Evolutionary conservation across 2,113 vertebrate species (phyloP).

Genomic region (Paramisgurnus dabryanus): DNA sequence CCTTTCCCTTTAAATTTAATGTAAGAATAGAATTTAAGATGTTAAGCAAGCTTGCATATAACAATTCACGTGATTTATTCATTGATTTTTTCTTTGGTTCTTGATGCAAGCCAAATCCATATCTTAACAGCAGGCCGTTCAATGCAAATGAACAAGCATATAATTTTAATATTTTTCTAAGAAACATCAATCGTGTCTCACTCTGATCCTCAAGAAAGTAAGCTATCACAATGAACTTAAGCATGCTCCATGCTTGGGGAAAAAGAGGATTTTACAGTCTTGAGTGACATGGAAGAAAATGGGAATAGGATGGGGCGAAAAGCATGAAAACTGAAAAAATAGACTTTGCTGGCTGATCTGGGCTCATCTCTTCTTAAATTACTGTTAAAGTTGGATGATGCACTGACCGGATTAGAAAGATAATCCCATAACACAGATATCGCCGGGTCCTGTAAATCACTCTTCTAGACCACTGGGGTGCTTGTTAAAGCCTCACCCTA

Average conservation of each 20-base stretch:
- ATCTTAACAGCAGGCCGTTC: not conserved
- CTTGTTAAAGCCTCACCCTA: not conserved
- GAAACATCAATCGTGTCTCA: slow-evolving; percentile 14
- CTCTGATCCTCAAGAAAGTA: slow-evolving; percentile 7
- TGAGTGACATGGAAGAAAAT: slow-evolving; percentile 23
- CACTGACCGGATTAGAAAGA: slow-evolving; percentile 54
- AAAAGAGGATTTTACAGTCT: not conserved
- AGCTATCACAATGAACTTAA: slow-evolving; percentile 14
- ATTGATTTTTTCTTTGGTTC: no score
- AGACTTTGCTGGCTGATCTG: slow-evolving; percentile 45
- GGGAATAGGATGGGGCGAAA: slow-evolving; percentile 9
- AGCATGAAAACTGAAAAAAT: slow-evolving; percentile 4
- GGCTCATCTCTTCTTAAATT: slow-evolving; percentile 52
- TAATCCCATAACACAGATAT: slow-evolving; percentile 60
- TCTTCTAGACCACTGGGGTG: slow-evolving; percentile 3
- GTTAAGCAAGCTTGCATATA: no score
- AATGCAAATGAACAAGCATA: slow-evolving; percentile 23
- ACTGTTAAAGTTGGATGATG: slow-evolving; percentile 25
- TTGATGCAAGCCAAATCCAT: no score
- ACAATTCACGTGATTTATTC: no score
- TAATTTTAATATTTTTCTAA: slow-evolving; percentile 5
- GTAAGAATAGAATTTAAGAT: no score
- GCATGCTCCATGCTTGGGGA: not conserved
- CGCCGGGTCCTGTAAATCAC: slow-evolving; percentile 30
- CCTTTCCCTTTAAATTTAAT: not conserved